Base-by-base conservation (phyloP, 2,888 invertebrate species). In the Pristionchus japonicus region DNA sequence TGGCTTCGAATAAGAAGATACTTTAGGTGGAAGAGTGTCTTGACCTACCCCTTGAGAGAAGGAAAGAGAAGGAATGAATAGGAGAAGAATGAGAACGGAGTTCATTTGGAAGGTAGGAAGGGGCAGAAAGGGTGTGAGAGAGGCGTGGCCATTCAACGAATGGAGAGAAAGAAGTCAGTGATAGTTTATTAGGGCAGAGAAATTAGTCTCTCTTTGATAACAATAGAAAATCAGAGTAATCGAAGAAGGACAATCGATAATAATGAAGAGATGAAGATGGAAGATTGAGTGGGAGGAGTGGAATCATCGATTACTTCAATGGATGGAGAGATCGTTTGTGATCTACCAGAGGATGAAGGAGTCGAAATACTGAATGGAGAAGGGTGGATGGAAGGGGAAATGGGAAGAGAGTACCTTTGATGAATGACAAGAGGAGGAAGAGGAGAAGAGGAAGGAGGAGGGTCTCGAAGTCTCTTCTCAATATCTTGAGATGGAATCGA, bases 1-100 rank as follows among this genome's bases (percentile, higher is more conserved):
- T n/a, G 77, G 77, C 77, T 77, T 77, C 9, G 43, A 77, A 77
- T 77, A 34, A 47, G 77, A 77, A 13, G 77, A 77, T 77, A 34
- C 47, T 40, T 47, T 40, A 27, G 77, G 27, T 47, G 40, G 23
- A 74, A 23, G 43, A 4, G 34, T 11, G 3, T n/a, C 13, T 43
- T 77, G 43, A 77, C 77, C 47, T 77, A 77, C 77, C 43, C 77
- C 77, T 40, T 77, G 77, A 13, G 77, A 13, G 20, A 27, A n/a
- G 43, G 43, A n/a, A n/a, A 47, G n/a, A 27, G 43, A 20, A 27
- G 77, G 43, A 67, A 31, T 31, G 43, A 77, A 3, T 15, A 77
- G 47, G 43, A 47, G n/a, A 23, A 77, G 77, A 11, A 43, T 15
- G 23, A 74, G 40, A 37, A 20, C 9, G 23, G 70, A 15, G 70